Evolutionary conservation across 2,888 invertebrate genomes (phyloP).

Genomic region (Steinernema hermaphroditum): DNA sequence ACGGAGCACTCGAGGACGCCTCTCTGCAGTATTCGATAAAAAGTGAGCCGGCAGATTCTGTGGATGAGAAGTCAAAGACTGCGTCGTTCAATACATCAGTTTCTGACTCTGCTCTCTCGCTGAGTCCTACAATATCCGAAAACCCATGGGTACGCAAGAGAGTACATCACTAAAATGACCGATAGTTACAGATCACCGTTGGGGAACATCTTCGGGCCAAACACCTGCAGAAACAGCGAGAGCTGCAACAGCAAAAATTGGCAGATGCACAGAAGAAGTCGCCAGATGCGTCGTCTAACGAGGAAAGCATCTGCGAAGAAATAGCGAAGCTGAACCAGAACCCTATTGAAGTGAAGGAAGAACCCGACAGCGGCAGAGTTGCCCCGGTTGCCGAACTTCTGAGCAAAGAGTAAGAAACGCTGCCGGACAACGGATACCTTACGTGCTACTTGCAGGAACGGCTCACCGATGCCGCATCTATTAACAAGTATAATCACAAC

Average conservation of each 20-base stretch:
- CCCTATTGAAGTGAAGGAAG: background rate
- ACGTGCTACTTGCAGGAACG: background rate
- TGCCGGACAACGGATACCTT: background rate
- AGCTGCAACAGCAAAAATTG: constrained; percentile 12
- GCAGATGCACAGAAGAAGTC: background rate
- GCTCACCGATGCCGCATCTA: background rate
- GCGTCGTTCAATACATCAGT: background rate
- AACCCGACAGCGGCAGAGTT: background rate
- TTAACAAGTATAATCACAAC: background rate
- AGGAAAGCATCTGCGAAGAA: too few relatives aligned
- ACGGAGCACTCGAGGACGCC: background rate
- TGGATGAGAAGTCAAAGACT: background rate
- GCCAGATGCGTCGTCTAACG: too few relatives aligned
- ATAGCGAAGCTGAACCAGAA: too few relatives aligned
- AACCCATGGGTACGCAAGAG: background rate
- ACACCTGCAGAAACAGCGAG: constrained; percentile 18
- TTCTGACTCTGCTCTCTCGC: background rate
- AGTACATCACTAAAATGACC: background rate
- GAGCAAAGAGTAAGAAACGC: background rate
- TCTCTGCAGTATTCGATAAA: background rate
- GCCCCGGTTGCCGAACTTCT: background rate
- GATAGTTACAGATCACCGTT: background rate
- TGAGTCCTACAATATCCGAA: background rate
- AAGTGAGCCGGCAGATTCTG: background rate
- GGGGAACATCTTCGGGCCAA: constrained; percentile 14